phyloP scores from a whole-genome alignment of 1,140 invertebrate genomes.

The Lasaia peninsularis region DNA sequence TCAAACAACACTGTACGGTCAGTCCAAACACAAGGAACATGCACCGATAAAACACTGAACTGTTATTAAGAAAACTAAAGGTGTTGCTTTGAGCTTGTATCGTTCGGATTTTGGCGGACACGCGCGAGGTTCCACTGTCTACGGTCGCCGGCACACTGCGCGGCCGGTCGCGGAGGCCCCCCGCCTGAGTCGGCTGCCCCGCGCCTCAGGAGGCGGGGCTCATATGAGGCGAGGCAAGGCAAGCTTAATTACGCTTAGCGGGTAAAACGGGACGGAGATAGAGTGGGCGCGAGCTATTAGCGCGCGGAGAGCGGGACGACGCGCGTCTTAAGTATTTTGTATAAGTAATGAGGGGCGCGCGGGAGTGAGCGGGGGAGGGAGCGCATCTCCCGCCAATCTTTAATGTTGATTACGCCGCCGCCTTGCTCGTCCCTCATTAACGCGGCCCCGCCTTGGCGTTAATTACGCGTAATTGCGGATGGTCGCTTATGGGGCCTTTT shows the following conservation, averaged over 20 bases:
- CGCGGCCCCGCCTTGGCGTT: conserved; percentile 69
- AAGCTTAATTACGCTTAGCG: conserved; percentile 69
- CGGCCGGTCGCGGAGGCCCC: conserved; percentile 48
- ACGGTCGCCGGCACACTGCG: conserved; percentile 72
- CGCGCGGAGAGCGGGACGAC: conserved; percentile 71
- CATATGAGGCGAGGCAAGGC: conserved; percentile 60
- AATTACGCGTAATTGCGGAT: conserved; percentile 65
- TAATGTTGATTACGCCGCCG: conserved; percentile 74
- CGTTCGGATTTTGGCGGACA: conserved; percentile 48
- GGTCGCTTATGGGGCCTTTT: conserved; percentile 38
- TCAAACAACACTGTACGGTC: conserved; percentile 50
- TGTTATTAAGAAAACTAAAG: conserved; percentile 57
- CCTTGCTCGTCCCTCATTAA: conserved; percentile 70
- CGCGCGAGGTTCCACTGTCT: conserved; percentile 57
- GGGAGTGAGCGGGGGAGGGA: conserved; percentile 38
- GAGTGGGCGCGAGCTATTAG: conserved; percentile 73
- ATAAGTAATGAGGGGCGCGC: conserved; percentile 73
- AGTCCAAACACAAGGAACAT: conserved; percentile 68
- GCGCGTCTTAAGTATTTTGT: conserved; percentile 75
- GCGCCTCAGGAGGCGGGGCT: conserved; percentile 51
- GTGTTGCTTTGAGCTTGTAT: conserved; percentile 51
- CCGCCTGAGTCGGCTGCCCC: conserved; percentile 39
- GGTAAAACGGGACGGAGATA: conserved; percentile 69
- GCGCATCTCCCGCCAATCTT: conserved; percentile 75
- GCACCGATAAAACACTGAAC: conserved; percentile 69